Evolutionary conservation across 2,113 vertebrate species (phyloP), one percentile per base, ranked within the genome.

Genomic region (Scomber scombrus): DNA sequence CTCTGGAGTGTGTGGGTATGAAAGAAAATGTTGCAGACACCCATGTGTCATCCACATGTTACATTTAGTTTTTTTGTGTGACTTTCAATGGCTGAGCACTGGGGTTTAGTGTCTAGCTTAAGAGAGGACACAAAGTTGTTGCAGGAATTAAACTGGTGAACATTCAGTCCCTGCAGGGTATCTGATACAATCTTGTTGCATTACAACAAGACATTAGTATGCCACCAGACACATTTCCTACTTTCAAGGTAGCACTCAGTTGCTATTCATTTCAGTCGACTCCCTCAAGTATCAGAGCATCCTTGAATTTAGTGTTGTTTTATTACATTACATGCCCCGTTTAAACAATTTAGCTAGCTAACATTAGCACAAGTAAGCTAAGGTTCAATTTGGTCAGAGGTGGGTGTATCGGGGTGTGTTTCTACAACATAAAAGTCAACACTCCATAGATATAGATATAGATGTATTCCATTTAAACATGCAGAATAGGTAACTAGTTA

Each of bases 41-140:
- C 51, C 84, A 91, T 87, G 80, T 91, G 87, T 73, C 70, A 54
- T 75, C 82, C 85, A 89, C 77, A 84, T 85, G 80, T 54, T 57
- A 1, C 18, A 4, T 9, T 6, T 5, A 55, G 52, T 8, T 19
- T 67, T 76, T 54, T 21, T 65, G 18, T 70, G 51, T 61, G 63
- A 70, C 64, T 78, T 71, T 55, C 47, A 12, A 3, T 50, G n/a
- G 65, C 45, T 43, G n/a, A 65, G 18, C 40, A 11, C 31, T 21
- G 23, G 47, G 15, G 23, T 49, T 64, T 34, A 60, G 46, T 5
- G 12, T 43, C 61, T 80, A n/a, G 13, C 21, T 68, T 23, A 71
- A 49, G 77, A 60, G 18, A 54, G 29, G 29, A 40, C 1, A 29
- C n/a, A n/a, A n/a, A n/a, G 15, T 19, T 57, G 51, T 23, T 18